phyloP scores from a whole-genome alignment of 2,797 vertebrate species.

The Hydrophis major region DNA sequence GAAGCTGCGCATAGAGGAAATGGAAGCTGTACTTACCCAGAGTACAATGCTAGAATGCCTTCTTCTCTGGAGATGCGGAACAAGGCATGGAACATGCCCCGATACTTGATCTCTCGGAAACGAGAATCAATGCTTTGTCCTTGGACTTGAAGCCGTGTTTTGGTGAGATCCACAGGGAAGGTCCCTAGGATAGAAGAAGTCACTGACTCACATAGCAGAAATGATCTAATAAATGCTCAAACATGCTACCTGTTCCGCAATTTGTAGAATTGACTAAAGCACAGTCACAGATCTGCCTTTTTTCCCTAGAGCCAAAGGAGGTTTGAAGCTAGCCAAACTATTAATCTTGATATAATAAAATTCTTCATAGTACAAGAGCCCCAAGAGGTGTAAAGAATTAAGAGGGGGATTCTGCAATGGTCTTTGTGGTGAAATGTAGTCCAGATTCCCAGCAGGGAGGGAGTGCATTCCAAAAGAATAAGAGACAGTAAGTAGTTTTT shows the following conservation, averaged over 20 bases:
- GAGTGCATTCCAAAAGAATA: background rate
- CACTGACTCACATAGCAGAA: background rate
- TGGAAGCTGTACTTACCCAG: conserved; percentile 76
- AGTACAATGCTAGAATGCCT: conserved; percentile 87
- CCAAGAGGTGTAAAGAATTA: background rate
- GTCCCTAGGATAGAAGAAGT: conserved; percentile 75
- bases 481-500: background rate
- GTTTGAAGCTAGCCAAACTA: background rate
- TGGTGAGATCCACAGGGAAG: conserved; percentile 92
- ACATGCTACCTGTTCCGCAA: background rate
- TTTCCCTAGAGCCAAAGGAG: background rate
- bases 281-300: background rate
- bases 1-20: background rate
- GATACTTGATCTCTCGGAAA: conserved; percentile 91
- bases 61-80: conserved; percentile 90
- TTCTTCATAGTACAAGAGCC: background rate
- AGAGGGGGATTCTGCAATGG: background rate
- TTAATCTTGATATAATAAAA: background rate
- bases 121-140: conserved; percentile 83
- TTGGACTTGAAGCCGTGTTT: conserved; percentile 93
- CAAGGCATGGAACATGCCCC: conserved; percentile 93
- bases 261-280: background rate
- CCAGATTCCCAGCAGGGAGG: background rate
- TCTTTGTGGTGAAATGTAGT: background rate
- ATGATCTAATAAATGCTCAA: background rate